phyloP scores from a whole-genome alignment of 2,888 invertebrate species.

The Trissoscelio sp. region DNA sequence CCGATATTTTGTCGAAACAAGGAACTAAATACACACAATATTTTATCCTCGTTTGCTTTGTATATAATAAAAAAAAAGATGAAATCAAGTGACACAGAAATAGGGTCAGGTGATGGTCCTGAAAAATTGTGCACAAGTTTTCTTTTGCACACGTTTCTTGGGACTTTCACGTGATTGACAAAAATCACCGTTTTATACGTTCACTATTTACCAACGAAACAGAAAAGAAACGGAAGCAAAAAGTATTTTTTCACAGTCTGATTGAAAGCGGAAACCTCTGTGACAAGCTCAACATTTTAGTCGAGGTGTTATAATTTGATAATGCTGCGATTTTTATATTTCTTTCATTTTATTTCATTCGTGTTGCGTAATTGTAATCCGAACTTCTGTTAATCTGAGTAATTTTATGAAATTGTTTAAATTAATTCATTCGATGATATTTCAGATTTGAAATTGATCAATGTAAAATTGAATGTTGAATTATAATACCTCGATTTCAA shows the following conservation, averaged over 20 bases:
- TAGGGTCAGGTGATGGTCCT: background rate
- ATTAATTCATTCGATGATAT: too few relatives aligned
- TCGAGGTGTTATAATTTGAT: constrained; percentile 29
- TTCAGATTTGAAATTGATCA: too few relatives aligned
- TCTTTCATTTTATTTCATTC: too few relatives aligned
- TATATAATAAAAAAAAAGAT: constrained; percentile 4
- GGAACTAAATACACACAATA: constrained; percentile 1
- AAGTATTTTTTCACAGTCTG: constrained; percentile 44
- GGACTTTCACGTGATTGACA: background rate
- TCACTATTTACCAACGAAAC: constrained; percentile 33
- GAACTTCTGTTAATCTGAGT: too few relatives aligned
- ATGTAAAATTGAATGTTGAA: background rate
- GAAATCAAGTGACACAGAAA: background rate
- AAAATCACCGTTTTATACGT: constrained; percentile 10
- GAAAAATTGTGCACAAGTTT: background rate
- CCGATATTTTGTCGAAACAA: constrained; percentile 19
- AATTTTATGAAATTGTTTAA: too few relatives aligned
- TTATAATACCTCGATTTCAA: constrained; percentile 1
- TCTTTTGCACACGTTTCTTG: background rate
- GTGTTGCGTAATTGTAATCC: too few relatives aligned
- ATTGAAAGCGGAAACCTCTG: constrained; percentile 32
- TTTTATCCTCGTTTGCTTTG: constrained; percentile 34
- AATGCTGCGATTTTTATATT: background rate
- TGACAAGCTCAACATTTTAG: constrained; percentile 41
- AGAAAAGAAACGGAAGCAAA: background rate